Conservation (phyloP, 2,113 vertebrate species). For the Percopsis transmontana region DNA sequence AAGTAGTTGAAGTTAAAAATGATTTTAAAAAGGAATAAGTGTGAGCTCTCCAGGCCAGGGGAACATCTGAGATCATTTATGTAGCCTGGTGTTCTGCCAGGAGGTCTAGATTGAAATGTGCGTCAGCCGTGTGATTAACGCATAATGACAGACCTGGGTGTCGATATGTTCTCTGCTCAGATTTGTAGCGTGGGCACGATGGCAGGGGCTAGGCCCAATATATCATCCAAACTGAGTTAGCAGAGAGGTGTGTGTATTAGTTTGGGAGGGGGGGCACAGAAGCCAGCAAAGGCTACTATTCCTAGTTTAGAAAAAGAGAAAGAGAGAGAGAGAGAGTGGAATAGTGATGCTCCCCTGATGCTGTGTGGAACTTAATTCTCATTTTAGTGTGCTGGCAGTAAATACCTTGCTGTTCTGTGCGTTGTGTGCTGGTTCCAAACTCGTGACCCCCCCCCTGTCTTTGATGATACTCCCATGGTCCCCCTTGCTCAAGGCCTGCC, state of each 20-base stretch:
- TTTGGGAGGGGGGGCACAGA: conserved; percentile 7
- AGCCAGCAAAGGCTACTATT: conserved; percentile 5
- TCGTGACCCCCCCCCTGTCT: conserved; percentile 67
- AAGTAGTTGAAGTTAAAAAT: conserved; percentile 5
- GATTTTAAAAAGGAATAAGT: background rate
- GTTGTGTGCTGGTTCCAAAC: conserved; percentile 67
- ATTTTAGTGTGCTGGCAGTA: conserved; percentile 72
- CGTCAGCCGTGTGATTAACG: conserved; percentile 74
- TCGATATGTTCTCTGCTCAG: conserved; percentile 74
- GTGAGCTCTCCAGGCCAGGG: conserved; percentile 19
- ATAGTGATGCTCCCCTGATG: no score
- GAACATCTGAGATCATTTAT: conserved; percentile 67
- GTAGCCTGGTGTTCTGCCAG: conserved; percentile 63
- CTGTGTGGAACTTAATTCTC: conserved; percentile 71
- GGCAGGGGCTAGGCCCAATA: conserved; percentile 62
- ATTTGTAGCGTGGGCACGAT: conserved; percentile 75
- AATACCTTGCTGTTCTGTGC: conserved; percentile 73
- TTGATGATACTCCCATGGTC: conserved; percentile 69
- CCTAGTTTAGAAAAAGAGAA: background rate
- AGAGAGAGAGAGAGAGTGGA: conserved; percentile 15
- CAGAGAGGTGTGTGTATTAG: conserved; percentile 15
- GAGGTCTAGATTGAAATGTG: conserved; percentile 65
- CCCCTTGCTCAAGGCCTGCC: conserved; percentile 73
- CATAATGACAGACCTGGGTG: conserved; percentile 75
- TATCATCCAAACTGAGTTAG: conserved; percentile 65